A percentile compares a stretch with the other conserved stretches of the same genome.
Conservation (phyloP, 2,888 invertebrate genomes). For the Eristalinus aeneus region DNA sequence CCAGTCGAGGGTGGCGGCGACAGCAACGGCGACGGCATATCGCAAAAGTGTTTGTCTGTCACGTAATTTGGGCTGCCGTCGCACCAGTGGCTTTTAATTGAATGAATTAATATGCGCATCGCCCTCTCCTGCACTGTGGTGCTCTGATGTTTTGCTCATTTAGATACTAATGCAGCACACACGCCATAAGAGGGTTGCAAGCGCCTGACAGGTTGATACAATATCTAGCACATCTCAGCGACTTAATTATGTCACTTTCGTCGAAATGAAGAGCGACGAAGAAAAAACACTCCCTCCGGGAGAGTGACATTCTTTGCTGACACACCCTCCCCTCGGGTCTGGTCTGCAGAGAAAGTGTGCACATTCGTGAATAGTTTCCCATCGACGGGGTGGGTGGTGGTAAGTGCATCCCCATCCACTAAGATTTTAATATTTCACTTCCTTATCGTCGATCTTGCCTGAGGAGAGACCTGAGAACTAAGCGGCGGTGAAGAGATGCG, state of each 20-base stretch:
- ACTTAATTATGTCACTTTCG: constrained; percentile 60
- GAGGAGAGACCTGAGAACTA: background rate
- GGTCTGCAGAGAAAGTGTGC: background rate
- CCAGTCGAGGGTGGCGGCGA: constrained; percentile 33
- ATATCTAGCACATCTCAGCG: constrained; percentile 41
- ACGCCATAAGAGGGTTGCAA: constrained; percentile 18
- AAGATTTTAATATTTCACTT: constrained; percentile 59
- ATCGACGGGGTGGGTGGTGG: constrained; percentile 21
- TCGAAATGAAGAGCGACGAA: constrained; percentile 21
- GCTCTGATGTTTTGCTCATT: constrained; percentile 10
- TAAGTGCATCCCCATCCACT: constrained; percentile 11
- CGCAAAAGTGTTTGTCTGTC: constrained; percentile 14
- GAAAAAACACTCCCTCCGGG: background rate
- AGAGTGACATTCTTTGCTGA: background rate
- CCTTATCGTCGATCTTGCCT: constrained; percentile 6
- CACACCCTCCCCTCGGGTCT: constrained; percentile 10
- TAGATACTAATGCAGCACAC: background rate
- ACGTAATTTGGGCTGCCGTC: constrained; percentile 34
- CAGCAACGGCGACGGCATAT: background rate
- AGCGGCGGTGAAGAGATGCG: constrained; percentile 13
- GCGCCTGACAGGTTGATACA: constrained; percentile 34
- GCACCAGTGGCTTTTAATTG: constrained; percentile 50
- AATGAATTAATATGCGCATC: constrained; percentile 60
- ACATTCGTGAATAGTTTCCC: background rate
- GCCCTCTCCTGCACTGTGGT: constrained; percentile 27